Conservation (phyloP, 2,888 invertebrate species). For the Synergus gifuensis region DNA sequence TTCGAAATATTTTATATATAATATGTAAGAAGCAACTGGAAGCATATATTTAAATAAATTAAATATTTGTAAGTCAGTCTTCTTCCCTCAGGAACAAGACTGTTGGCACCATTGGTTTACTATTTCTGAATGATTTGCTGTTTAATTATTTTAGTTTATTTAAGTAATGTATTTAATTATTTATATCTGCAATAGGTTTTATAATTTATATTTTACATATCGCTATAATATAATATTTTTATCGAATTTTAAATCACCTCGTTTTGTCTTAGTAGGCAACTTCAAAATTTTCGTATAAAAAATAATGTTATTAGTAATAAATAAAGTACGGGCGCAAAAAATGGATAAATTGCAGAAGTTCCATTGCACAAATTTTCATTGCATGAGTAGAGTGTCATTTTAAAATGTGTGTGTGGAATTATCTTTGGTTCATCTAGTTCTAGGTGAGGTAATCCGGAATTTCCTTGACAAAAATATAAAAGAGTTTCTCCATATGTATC, state of each 20-base stretch:
- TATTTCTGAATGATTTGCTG: not conserved
- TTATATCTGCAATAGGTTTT: not conserved
- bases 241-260: not conserved
- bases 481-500: slow-evolving; percentile 30
- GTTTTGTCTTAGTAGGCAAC: not conserved
- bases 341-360: not conserved
- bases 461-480: slow-evolving; percentile 27
- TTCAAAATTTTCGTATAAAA: slow-evolving; percentile 10
- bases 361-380: slow-evolving; percentile 22
- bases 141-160: not conserved
- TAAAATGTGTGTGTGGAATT: slow-evolving; percentile 26
- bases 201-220: not conserved
- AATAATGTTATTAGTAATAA: slow-evolving; percentile 9
- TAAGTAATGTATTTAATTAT: not conserved
- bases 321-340: not conserved
- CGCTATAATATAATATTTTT: not conserved
- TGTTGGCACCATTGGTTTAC: slow-evolving; percentile 6
- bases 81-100: not conserved
- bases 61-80: slow-evolving; percentile 5
- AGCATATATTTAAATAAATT: not conserved
- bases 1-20: not conserved
- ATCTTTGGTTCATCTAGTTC: slow-evolving; percentile 22
- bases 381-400: slow-evolving; percentile 24
- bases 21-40: not conserved
- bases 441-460: slow-evolving; percentile 11